Evolutionary conservation across 2,797 vertebrate species (phyloP).

Genomic region (Salarias fasciatus): DNA sequence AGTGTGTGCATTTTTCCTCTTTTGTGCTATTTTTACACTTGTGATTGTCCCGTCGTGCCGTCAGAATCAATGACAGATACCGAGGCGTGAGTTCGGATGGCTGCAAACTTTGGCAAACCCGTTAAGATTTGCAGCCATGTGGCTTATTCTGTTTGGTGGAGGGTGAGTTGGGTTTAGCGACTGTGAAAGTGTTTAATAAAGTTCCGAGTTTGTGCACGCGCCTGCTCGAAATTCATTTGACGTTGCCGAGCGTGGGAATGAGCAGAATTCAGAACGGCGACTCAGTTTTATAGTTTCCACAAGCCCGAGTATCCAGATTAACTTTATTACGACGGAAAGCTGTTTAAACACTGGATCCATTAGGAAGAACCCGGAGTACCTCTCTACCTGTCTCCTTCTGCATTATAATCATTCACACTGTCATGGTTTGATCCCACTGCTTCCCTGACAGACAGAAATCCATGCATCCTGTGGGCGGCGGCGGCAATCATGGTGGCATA

Average conservation of each 20-base stretch:
- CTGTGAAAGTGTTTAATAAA: constrained; percentile 25
- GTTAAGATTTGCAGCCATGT: constrained; percentile 22
- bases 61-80: constrained; percentile 58
- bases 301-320: constrained; percentile 5
- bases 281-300: constrained; percentile 10
- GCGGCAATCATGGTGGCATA: constrained; percentile 59
- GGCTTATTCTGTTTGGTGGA: constrained; percentile 33
- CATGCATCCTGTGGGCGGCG: constrained; percentile 39
- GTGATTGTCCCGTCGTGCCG: constrained; percentile 61
- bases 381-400: neutral
- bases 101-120: constrained; percentile 35
- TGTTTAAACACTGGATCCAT: constrained; percentile 17
- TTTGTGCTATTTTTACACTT: constrained; percentile 61
- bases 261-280: constrained; percentile 9
- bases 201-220: constrained; percentile 28
- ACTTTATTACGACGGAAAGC: neutral
- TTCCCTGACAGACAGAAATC: constrained; percentile 21
- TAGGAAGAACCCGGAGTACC: constrained; percentile 3
- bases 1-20: constrained; percentile 52
- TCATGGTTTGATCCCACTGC: constrained; percentile 19
- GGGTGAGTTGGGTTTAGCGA: constrained; percentile 28
- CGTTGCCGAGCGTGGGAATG: constrained; percentile 27
- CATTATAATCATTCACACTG: constrained; percentile 28
- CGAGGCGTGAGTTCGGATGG: constrained; percentile 34
- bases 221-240: too few relatives aligned